These are phyloP conservation scores for Cantharis flavilabris DNA, from an alignment of 2,888 invertebrate species.

Conservation along the genomic window DNA sequence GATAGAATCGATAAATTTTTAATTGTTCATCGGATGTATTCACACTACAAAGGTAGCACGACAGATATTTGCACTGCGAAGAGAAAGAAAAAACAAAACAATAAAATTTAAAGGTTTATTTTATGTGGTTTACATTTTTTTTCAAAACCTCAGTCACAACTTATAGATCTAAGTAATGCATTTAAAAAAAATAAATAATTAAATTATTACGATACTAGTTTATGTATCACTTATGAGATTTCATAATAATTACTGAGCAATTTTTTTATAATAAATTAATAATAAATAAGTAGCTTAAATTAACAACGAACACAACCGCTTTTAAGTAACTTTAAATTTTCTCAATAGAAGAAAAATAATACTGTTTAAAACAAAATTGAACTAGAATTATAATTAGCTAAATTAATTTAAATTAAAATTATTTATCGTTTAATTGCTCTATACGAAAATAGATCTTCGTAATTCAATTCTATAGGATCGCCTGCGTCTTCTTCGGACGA, in stretches of 20 bases:
- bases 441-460: slow-evolving; percentile 25
- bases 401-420: slow-evolving; percentile 4
- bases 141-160: not conserved
- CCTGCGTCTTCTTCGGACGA: slow-evolving; percentile 35
- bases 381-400: slow-evolving; percentile 5
- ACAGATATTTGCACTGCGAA: not conserved
- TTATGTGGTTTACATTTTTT: not conserved
- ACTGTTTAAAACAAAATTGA: slow-evolving; percentile 9
- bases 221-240: slow-evolving; percentile 9
- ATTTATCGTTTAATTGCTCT: slow-evolving; percentile 14
- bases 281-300: slow-evolving; percentile 15
- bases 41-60: not conserved
- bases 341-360: slow-evolving; percentile 11
- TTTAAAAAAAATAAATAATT: slow-evolving; percentile 9
- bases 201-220: slow-evolving; percentile 4
- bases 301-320: slow-evolving; percentile 23
- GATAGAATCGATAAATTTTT: slow-evolving; percentile 8
- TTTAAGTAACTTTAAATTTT: slow-evolving; percentile 11
- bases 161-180: not conserved
- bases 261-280: slow-evolving; percentile 8
- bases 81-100: not conserved
- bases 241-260: slow-evolving; percentile 12
- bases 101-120: not conserved
- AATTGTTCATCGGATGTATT: not conserved
- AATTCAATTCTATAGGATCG: slow-evolving; percentile 25